Conservation (phyloP, 2,797 vertebrate species). For the Meda fulgida region DNA sequence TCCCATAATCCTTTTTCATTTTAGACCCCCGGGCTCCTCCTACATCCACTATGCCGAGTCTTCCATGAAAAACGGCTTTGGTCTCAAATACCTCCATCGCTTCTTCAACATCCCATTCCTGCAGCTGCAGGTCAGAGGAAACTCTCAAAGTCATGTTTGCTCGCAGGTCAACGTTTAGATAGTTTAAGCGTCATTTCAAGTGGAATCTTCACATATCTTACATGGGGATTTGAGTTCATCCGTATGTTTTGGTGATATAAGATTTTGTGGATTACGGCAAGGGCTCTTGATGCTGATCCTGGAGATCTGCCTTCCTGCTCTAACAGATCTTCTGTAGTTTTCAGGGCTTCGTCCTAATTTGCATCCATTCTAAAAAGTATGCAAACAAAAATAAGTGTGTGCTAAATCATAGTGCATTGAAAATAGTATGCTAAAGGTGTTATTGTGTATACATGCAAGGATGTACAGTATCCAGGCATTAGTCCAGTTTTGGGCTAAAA, state of each 20-base stretch:
- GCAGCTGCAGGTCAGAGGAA: conserved; percentile 83
- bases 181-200: neutral
- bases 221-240: neutral
- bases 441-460: too few species aligned
- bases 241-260: neutral
- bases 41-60: conserved; percentile 87
- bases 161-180: neutral
- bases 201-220: neutral
- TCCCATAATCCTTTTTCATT: conserved; percentile 24
- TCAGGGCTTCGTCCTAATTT: neutral
- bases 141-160: neutral
- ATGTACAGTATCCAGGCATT: too few species aligned
- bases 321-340: neutral
- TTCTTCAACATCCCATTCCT: conserved; percentile 90
- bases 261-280: neutral
- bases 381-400: neutral
- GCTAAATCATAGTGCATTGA: too few species aligned
- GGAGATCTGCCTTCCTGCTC: neutral
- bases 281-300: neutral
- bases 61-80: conserved; percentile 90
- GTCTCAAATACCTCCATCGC: conserved; percentile 86
- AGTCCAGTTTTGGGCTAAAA: too few species aligned
- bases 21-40: conserved; percentile 83
- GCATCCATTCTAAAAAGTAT: neutral
- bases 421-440: neutral